Percentiles rank a stretch among this genome's conserved stretches.
Conservation (phyloP, 2,888 invertebrate species). For the Dusona sp. region DNA sequence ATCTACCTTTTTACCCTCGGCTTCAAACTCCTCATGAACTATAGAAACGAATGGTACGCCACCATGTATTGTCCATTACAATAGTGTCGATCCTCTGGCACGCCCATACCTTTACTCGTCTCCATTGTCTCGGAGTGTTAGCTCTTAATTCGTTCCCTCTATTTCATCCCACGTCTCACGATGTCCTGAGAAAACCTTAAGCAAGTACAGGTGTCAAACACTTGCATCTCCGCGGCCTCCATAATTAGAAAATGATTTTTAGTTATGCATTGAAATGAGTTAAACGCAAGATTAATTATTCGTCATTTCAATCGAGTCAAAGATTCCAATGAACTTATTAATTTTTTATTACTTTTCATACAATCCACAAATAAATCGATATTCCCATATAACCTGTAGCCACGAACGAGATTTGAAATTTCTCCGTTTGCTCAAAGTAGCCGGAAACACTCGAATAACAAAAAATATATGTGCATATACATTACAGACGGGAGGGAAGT, state of each 20-base stretch:
- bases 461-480: neutral
- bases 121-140: conserved; percentile 57
- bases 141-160: conserved; percentile 36
- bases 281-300: too few relatives aligned
- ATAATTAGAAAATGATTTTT: neutral
- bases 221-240: neutral
- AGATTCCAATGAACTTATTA: too few relatives aligned
- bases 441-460: neutral
- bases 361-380: neutral
- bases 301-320: neutral
- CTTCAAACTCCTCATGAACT: conserved; percentile 23
- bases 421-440: neutral
- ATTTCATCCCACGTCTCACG: neutral
- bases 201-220: neutral
- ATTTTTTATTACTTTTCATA: neutral
- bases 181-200: neutral
- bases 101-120: conserved; percentile 48
- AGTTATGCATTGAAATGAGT: too few relatives aligned
- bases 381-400: neutral
- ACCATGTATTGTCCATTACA: neutral
- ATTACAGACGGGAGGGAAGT: conserved; percentile 4
- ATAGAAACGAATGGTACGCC: conserved; percentile 24
- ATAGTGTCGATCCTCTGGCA: neutral
- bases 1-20: conserved; percentile 18
- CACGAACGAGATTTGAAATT: neutral